Base-by-base conservation (phyloP, 2,113 vertebrate genomes). In the Grallaria varia region DNA sequence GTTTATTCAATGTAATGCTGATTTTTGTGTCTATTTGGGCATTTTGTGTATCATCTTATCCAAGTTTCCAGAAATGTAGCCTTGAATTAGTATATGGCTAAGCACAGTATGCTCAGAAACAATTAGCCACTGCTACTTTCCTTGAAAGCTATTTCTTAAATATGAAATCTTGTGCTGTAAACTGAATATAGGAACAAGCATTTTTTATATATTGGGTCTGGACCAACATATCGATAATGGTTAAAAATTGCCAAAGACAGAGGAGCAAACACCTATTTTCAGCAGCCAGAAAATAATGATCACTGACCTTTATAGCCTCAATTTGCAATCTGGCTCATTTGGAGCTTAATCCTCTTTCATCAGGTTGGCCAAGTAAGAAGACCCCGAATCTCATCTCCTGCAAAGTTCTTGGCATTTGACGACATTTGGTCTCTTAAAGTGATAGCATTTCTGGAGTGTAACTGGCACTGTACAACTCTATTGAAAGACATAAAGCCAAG, bases 1-100 rank as follows among this genome's bases (percentile, higher is more conserved):
- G 47, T 96, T 96, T 98, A 94, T 96, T 95, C 35, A 88, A 77
- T 47, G 73, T 9, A 47, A 95, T 92, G 79, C 94, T 95, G 83
- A 91, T 53, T 69, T 77, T 77, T 95, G 17, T 95, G 86, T 79
- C 84, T 84, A 28, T 66, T 91, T 81, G 81, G 80, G 28, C 27
- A 39, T 80, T 96, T 93, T 96, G 94, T n/a, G 64, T 96, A 96
- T 83, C 35, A 93, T 90, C 39, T 72, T 96, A 88, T 77, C 56
- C 58, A 89, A 44, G 72, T 80, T 87, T 85, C 75, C 88, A 92
- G 92, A 62, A 64, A 80, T 45, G 35, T 87, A 71, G 94, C 74
- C 79, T 90, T 93, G 37, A 72, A 69, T 91, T 96, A 85, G 28
- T 79, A 75, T 39, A 40, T 55, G 44, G 78, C 76, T 90, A 91